phyloP scores from a whole-genome alignment of 1,140 invertebrate species.

The Megalonaias nervosa region DNA sequence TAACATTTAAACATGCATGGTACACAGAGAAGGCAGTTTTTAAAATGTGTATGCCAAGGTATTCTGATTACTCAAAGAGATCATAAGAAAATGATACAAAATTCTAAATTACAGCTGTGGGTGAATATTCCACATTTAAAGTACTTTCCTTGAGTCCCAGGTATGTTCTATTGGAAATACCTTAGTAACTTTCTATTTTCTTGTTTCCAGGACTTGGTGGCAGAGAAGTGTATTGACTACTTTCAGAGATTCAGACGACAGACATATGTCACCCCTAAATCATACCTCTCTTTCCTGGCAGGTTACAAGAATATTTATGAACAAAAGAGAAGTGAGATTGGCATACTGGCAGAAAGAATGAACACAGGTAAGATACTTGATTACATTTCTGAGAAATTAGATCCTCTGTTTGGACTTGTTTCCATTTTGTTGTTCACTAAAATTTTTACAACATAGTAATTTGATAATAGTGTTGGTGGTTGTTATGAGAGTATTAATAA shows the following conservation, averaged over 20 bases:
- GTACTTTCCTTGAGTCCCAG: too few species aligned
- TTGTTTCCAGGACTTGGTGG: constrained; percentile 92
- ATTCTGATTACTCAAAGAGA: too few species aligned
- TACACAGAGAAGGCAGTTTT: too few species aligned
- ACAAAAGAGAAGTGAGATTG: constrained; percentile 90
- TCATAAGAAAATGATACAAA: too few species aligned
- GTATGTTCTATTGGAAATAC: too few species aligned
- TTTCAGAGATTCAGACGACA: constrained; percentile 94
- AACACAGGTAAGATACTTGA: constrained; percentile 79
- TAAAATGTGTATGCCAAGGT: too few species aligned
- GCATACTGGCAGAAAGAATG: constrained; percentile 91
- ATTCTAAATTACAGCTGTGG: too few species aligned
- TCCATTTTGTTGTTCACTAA: not conserved
- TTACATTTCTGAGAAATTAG: not conserved
- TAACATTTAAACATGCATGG: too few species aligned
- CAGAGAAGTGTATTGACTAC: constrained; percentile 90
- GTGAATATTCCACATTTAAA: too few species aligned
- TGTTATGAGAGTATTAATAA: not conserved
- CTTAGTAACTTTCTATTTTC: not conserved
- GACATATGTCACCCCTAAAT: constrained; percentile 97
- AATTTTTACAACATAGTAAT: constrained; percentile 6
- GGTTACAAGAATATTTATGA: constrained; percentile 96
- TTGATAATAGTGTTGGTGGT: not conserved
- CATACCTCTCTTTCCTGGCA: constrained; percentile 95
- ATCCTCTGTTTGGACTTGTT: not conserved